Evolutionary conservation across 2,797 vertebrate species (phyloP).

Genomic region (Dryobates pubescens): DNA sequence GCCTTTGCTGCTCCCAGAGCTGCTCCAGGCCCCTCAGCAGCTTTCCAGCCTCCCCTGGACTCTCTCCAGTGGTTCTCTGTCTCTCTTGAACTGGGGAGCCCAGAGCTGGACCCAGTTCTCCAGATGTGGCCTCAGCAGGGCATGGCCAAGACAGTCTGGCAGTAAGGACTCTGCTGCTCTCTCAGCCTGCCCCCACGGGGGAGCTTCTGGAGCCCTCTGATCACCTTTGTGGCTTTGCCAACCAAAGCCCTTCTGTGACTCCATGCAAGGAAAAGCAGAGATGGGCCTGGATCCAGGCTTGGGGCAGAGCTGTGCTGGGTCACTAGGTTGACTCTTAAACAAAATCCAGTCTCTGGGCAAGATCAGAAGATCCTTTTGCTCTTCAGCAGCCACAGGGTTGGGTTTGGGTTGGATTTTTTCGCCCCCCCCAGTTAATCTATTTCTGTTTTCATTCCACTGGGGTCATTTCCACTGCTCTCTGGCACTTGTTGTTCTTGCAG

Average conservation of each 20-base stretch:
- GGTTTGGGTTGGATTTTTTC: background rate
- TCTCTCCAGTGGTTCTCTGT: no score
- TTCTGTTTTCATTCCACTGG: background rate
- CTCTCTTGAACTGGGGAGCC: no score
- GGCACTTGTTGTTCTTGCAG: background rate
- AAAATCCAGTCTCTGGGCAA: background rate
- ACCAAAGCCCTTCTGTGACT: no score
- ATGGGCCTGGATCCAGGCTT: background rate
- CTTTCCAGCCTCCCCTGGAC: no score
- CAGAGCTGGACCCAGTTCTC: no score
- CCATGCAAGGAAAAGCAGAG: background rate
- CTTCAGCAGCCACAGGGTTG: background rate
- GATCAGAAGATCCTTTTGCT: background rate
- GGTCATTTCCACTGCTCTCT: background rate
- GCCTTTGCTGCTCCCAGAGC: no score
- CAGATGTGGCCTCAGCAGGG: no score
- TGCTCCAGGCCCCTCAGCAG: no score
- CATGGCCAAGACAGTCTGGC: rapidly evolving
- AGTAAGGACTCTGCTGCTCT: background rate
- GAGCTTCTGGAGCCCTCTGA: no score
- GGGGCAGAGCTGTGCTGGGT: background rate
- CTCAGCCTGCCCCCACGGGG: no score
- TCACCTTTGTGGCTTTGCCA: no score
- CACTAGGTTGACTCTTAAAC: background rate
- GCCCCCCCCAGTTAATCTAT: background rate